These are phyloP conservation scores for Rotaria macrura DNA, from an alignment of 2,888 invertebrate species.

Conservation along the genomic window DNA sequence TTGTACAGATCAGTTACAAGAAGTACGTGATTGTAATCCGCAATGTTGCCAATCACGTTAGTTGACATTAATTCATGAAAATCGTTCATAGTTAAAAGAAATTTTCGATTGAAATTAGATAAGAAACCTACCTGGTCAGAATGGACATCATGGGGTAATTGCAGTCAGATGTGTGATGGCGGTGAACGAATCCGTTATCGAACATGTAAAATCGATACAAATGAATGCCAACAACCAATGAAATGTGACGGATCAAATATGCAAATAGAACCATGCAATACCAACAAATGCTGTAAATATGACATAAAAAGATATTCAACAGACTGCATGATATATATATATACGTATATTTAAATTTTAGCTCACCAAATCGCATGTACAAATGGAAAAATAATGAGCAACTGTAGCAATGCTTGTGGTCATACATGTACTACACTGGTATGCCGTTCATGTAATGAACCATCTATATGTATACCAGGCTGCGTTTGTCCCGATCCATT, in stretches of 20 bases:
- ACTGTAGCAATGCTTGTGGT: background rate
- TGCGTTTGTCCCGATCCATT: background rate
- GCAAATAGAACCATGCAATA: conserved; percentile 42
- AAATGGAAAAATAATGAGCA: background rate
- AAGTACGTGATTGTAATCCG: background rate
- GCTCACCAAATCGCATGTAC: background rate
- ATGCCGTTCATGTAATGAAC: conserved; percentile 11
- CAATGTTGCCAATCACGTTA: background rate
- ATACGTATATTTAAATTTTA: conserved; percentile 43
- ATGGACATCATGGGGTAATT: conserved; percentile 56
- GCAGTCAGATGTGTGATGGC: conserved; percentile 53
- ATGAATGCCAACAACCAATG: conserved; percentile 46
- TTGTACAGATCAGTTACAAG: background rate
- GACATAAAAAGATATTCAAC: too few relatives aligned
- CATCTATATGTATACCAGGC: background rate
- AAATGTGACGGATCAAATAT: conserved; percentile 43
- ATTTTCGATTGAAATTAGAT: conserved; percentile 22
- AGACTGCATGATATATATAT: too few relatives aligned
- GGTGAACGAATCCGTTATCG: conserved; percentile 54
- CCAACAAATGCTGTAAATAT: conserved; percentile 39
- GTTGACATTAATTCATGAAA: background rate
- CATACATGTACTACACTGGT: background rate
- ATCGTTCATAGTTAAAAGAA: too few relatives aligned
- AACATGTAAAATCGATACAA: conserved; percentile 50
- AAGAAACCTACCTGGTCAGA: conserved; percentile 51